Percentiles rank a stretch among this genome's conserved stretches.
These are phyloP conservation scores for Forbesichthys agassizii DNA, from an alignment of 2,113 vertebrate genomes.

Conservation along the genomic window DNA sequence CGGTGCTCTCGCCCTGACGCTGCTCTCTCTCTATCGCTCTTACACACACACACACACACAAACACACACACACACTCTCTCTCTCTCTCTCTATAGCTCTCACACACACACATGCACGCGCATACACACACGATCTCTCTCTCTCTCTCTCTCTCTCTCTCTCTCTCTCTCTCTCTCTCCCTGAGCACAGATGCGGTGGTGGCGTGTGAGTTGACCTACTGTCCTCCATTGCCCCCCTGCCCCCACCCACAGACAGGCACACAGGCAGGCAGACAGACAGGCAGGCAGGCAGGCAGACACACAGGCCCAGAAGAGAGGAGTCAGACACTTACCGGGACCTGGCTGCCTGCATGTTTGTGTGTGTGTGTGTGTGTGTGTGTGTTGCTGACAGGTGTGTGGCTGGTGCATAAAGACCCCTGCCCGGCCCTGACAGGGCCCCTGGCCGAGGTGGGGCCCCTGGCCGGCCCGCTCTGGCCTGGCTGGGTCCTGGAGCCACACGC, in stretches of 20 bases:
- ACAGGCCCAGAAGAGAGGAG: too few species aligned
- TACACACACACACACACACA: too few species aligned
- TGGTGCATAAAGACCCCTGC: conserved; percentile 52
- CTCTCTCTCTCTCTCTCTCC: conserved; percentile 32
- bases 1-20: too few species aligned
- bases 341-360: conserved; percentile 4
- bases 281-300: conserved; percentile 62
- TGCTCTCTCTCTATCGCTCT: too few species aligned
- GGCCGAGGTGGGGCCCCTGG: conserved; percentile 42
- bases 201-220: conserved; percentile 78
- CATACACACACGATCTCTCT: too few species aligned
- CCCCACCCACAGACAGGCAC: conserved; percentile 47
- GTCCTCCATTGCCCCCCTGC: conserved; percentile 80
- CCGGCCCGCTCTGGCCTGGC: conserved; percentile 33
- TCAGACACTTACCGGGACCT: conserved; percentile 2
- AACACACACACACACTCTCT: too few species aligned
- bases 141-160: neutral
- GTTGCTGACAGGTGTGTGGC: conserved; percentile 64
- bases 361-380: conserved; percentile 31
- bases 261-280: conserved; percentile 51
- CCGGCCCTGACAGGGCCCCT: conserved; percentile 41
- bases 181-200: conserved; percentile 78
- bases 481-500: conserved; percentile 48
- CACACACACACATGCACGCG: too few species aligned
- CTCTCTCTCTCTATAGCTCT: too few species aligned